Evolutionary conservation across 2,113 vertebrate species (phyloP), one percentile per base, ranked within the genome.

Genomic region (Peromyscus maniculatus): DNA sequence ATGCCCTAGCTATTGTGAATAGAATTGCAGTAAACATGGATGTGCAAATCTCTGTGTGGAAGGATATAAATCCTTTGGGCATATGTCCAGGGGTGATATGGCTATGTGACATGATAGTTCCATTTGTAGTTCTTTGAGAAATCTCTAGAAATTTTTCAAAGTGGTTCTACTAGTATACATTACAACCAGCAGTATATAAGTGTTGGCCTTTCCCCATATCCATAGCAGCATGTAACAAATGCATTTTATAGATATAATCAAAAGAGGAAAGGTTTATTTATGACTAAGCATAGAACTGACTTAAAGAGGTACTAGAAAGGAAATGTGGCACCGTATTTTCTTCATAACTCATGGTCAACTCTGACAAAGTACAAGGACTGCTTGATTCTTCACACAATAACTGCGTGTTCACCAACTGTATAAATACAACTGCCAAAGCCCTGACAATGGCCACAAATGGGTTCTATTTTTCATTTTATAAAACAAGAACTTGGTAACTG

Each of bases 391-490:
- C 86, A 90, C 64, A 49, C 66, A 55, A 75, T 93, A 89, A 80
- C 87, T 92, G 24, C 87, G 21, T 91, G 75, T 79, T 97, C 59
- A 77, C 89, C 87, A 90, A 88, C 69, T 97, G 59, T 88, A 64
- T 74, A 92, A 95, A 97, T 92, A 96, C 52, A 93, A 91, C 94
- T 96, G 93, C 84, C 78, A 28, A 79, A 92, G 67, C 59, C 71
- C 64, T 82, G 59, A 80, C 43, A 96, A 55, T 83, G 19, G 46
- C n/a, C 39, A 64, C 46, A 88, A 97, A 82, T 74, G 92, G 43
- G 22, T 82, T 95, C 69, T 36, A 91, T 95, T 95, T 95, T 92
- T 97, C 84, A 83, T 89, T 82, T 96, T 66, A 33, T 93, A 69
- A 94, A 97, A 80, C 33, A 96, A 92, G 90, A 91, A 88, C 52